Evolutionary conservation across 2,888 invertebrate genomes (phyloP).

Genomic region (Dryocosmus kuriphilus): DNA sequence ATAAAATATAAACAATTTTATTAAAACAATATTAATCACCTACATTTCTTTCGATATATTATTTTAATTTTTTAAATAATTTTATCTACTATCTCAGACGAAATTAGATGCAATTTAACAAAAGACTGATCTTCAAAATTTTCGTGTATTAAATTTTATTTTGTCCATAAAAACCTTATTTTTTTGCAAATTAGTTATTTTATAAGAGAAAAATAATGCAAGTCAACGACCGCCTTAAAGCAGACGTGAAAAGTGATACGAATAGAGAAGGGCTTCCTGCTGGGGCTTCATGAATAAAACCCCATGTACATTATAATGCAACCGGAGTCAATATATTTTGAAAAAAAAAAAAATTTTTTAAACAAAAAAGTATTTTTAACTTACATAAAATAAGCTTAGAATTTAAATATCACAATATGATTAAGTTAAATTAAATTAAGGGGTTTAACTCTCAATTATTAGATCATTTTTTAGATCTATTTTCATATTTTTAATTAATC

Average conservation of each 20-base stretch:
- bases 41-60: not conserved
- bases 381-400: no score
- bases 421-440: no score
- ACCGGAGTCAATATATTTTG: conserved; percentile 6
- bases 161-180: not conserved
- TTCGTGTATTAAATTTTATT: no score
- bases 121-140: not conserved
- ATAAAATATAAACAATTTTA: no score
- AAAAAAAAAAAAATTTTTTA: not conserved
- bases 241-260: conserved; percentile 45
- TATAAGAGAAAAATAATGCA: not conserved
- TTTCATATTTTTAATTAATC: not conserved
- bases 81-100: not conserved
- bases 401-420: no score
- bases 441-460: not conserved
- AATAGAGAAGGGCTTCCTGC: conserved; percentile 48
- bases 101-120: not conserved
- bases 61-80: not conserved
- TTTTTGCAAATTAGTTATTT: not conserved
- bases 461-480: not conserved
- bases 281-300: conserved; percentile 44
- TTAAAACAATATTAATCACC: no score
- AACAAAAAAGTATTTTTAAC: not conserved
- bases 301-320: not conserved
- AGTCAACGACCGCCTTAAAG: conserved; percentile 46